Conservation (phyloP, 2,797 vertebrate species). For the Sebastes flavidus region DNA sequence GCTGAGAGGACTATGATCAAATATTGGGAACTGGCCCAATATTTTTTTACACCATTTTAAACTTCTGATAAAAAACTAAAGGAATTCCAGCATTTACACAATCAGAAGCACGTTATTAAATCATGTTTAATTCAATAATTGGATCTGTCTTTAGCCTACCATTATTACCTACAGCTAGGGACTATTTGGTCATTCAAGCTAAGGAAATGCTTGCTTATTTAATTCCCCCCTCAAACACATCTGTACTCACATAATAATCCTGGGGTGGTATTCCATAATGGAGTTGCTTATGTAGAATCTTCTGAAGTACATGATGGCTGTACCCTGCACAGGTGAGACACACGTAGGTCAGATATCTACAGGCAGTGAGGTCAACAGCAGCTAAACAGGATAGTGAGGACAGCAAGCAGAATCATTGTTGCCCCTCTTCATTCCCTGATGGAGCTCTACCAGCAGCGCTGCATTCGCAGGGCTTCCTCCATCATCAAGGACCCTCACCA, state of each 20-base stretch:
- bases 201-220: background rate
- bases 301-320: slow-evolving; percentile 95
- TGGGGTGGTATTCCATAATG: slow-evolving; percentile 95
- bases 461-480: too few relatives aligned
- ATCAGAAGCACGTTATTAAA: background rate
- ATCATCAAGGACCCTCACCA: too few relatives aligned
- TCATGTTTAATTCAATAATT: background rate
- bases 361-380: background rate
- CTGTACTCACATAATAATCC: slow-evolving; percentile 94
- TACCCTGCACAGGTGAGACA: slow-evolving; percentile 83
- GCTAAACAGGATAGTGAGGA: too few relatives aligned
- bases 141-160: background rate
- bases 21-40: too few relatives aligned
- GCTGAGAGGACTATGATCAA: background rate
- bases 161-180: too few relatives aligned
- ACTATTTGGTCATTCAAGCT: background rate
- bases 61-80: background rate
- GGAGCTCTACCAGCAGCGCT: too few relatives aligned
- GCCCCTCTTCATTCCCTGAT: too few relatives aligned
- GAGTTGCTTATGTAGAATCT: slow-evolving; percentile 98
- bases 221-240: background rate
- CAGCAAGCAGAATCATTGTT: too few relatives aligned
- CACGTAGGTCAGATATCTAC: background rate
- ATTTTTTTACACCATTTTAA: background rate
- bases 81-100: background rate